These are phyloP conservation scores for Grantiella picta DNA, from an alignment of 2,113 vertebrate genomes.

Conservation along the genomic window DNA sequence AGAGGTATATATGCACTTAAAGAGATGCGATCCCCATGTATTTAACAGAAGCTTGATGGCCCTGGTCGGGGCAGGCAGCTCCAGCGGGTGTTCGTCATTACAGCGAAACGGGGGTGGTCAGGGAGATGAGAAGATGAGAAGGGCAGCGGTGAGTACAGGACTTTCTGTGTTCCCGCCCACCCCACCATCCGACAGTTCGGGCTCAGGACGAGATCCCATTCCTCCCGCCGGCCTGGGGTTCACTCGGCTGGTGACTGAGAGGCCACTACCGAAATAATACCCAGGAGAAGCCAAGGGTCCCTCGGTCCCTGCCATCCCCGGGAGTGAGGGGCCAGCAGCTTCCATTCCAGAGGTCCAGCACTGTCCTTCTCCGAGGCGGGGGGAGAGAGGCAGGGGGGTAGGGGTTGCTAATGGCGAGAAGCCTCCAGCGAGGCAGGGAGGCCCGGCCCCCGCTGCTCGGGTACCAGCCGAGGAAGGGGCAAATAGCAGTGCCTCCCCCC, in stretches of 20 bases:
- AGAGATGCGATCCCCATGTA: fast-evolving
- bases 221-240: background rate
- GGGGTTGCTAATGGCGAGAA: background rate
- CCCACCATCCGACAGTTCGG: background rate
- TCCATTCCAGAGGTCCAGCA: background rate
- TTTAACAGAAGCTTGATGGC: background rate
- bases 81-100: fast-evolving
- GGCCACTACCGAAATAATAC: background rate
- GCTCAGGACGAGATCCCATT: background rate
- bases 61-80: fast-evolving
- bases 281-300: background rate
- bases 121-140: background rate
- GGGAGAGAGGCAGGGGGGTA: background rate
- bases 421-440: background rate
- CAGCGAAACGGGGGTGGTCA: fast-evolving
- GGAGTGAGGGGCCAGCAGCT: background rate
- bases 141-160: background rate
- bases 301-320: too few species aligned
- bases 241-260: background rate
- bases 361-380: background rate
- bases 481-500: background rate
- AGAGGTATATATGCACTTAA: background rate
- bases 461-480: background rate
- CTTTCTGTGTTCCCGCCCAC: background rate
- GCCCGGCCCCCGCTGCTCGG: background rate